A percentile compares a stretch with the other conserved stretches of the same genome.
Evolutionary conservation across 2,888 invertebrate genomes (phyloP).

Genomic region (Junonia oenone): DNA sequence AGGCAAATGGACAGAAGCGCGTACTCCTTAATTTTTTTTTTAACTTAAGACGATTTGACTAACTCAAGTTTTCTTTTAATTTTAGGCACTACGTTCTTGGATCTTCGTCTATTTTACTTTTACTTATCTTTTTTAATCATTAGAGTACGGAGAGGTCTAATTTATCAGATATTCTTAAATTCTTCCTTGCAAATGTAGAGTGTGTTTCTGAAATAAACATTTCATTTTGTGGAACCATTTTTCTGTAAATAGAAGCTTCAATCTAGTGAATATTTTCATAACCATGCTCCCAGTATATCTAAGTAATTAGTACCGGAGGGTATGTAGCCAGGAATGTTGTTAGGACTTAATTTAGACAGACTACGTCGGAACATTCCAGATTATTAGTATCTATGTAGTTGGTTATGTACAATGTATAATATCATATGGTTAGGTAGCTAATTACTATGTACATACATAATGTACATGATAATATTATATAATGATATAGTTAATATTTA

Average conservation of each 20-base stretch:
- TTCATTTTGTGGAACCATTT: background rate
- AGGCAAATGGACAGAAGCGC: constrained; percentile 3
- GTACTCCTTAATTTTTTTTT: constrained; percentile 8
- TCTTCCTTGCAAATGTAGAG: too few species aligned
- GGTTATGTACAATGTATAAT: background rate
- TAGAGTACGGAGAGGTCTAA: background rate
- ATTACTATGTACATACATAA: background rate
- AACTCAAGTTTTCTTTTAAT: background rate
- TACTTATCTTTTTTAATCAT: background rate
- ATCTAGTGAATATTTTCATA: constrained; percentile 1
- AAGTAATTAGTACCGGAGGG: constrained; percentile 11
- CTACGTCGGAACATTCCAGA: constrained; percentile 8
- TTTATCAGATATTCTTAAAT: background rate
- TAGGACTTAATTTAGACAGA: constrained; percentile 16
- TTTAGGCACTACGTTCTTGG: background rate
- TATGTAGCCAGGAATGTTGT: constrained; percentile 9
- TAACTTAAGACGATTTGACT: background rate
- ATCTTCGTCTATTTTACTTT: too few species aligned
- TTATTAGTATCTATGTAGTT: constrained; percentile 2
- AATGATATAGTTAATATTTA: too few species aligned
- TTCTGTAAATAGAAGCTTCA: background rate
- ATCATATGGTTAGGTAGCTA: background rate
- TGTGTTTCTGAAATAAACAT: background rate
- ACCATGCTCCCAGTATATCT: constrained; percentile 1
- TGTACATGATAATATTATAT: too few species aligned